phyloP scores from a whole-genome alignment of 1,140 invertebrate species.

The Leguminivora glycinivorella region DNA sequence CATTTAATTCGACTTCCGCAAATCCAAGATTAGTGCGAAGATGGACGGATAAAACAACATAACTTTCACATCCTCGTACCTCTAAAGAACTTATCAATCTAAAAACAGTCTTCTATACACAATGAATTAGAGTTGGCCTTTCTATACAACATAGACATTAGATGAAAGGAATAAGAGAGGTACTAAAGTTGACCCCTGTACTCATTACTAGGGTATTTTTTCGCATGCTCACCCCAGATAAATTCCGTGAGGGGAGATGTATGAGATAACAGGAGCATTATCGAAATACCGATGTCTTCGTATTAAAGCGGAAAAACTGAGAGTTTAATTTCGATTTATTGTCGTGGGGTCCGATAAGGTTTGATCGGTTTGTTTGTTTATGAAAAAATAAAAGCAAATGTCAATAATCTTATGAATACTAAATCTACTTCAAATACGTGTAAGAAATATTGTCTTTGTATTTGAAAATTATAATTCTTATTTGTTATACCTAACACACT shows the following conservation, averaged over 20 bases:
- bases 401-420: no score
- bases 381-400: not conserved
- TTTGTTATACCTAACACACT: no score
- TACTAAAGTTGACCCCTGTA: constrained; percentile 46
- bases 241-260: constrained; percentile 64
- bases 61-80: not conserved
- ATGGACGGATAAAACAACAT: constrained; percentile 31
- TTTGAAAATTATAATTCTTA: no score
- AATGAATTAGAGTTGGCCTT: not conserved
- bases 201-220: constrained; percentile 72
- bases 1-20: not conserved
- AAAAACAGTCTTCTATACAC: not conserved
- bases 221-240: constrained; percentile 67
- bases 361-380: constrained; percentile 14
- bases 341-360: constrained; percentile 37
- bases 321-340: constrained; percentile 60
- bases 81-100: not conserved
- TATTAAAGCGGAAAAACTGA: constrained; percentile 56
- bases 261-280: constrained; percentile 71
- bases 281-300: constrained; percentile 62
- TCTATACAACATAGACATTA: not conserved
- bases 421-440: no score
- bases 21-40: constrained; percentile 17
- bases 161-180: not conserved
- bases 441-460: no score